phyloP scores from a whole-genome alignment of 1,140 invertebrate species.

The Drosophila erecta region DNA sequence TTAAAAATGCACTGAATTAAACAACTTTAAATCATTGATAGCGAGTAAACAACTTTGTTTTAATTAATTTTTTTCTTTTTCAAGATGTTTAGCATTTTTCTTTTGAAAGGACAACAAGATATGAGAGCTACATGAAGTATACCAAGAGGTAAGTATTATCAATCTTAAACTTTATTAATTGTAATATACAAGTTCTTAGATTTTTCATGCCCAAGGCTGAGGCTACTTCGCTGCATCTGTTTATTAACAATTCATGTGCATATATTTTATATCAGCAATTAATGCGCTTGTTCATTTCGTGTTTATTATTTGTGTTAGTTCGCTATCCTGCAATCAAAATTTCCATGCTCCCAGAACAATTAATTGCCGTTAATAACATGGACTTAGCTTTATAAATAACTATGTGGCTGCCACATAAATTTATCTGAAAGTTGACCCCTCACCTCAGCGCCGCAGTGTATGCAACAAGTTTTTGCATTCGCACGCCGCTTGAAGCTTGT shows the following conservation, averaged over 20 bases:
- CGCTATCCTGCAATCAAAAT: neutral
- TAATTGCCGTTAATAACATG: slow-evolving; percentile 19
- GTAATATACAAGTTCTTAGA: neutral
- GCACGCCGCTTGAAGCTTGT: slow-evolving; percentile 59
- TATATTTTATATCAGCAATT: neutral
- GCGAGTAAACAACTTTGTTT: too few relatives aligned
- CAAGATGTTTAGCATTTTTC: too few relatives aligned
- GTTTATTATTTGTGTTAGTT: neutral
- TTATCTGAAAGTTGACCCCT: slow-evolving; percentile 6
- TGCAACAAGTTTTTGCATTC: slow-evolving; percentile 78
- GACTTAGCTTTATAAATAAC: slow-evolving; percentile 19
- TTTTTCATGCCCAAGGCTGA: neutral
- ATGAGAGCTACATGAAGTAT: too few relatives aligned
- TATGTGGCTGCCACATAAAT: slow-evolving; percentile 28
- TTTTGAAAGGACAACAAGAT: too few relatives aligned
- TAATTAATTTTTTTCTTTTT: too few relatives aligned
- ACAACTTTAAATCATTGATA: too few relatives aligned
- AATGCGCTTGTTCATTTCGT: neutral
- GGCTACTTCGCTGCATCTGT: neutral
- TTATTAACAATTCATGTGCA: neutral
- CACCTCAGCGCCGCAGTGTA: slow-evolving; percentile 27
- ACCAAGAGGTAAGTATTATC: neutral
- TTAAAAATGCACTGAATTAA: too few relatives aligned
- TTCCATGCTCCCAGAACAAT: neutral
- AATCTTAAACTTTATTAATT: neutral